A percentile compares a stretch with the other conserved stretches of the same genome.
Conservation (phyloP, 64 coral and sea anemone species). For the Actinia tenebrosa region DNA sequence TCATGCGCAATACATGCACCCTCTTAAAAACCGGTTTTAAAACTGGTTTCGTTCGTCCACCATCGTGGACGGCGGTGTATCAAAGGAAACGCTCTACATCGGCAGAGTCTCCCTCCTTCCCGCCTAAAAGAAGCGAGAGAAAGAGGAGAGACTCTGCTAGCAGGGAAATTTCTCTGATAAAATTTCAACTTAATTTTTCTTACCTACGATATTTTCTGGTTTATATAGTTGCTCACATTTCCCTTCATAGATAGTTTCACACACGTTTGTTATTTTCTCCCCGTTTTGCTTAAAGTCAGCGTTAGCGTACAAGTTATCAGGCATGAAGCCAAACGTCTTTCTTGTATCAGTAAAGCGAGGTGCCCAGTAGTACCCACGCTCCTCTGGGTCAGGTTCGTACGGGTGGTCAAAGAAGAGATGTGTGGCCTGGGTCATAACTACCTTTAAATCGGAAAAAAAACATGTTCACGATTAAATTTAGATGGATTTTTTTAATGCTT, state of each 20-base stretch:
- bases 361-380: constrained; percentile 74
- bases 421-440: constrained; percentile 54
- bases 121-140: too few species aligned
- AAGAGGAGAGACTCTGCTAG: too few species aligned
- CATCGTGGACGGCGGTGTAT: too few species aligned
- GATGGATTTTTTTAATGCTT: too few species aligned
- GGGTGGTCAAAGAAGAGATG: constrained; percentile 69
- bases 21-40: too few species aligned
- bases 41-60: too few species aligned
- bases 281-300: constrained; percentile 35
- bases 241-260: constrained; percentile 3
- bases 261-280: constrained; percentile 7
- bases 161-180: too few species aligned
- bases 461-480: too few species aligned
- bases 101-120: too few species aligned
- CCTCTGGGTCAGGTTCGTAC: constrained; percentile 63
- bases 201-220: constrained; percentile 44
- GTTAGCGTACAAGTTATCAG: constrained; percentile 43
- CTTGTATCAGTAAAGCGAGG: constrained; percentile 51
- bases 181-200: background rate
- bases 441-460: constrained; percentile 11
- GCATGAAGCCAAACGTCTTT: constrained; percentile 66
- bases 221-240: constrained; percentile 24
- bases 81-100: too few species aligned
- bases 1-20: too few species aligned